phyloP scores from a whole-genome alignment of 2,888 invertebrate genomes.

The Malachius bipustulatus region DNA sequence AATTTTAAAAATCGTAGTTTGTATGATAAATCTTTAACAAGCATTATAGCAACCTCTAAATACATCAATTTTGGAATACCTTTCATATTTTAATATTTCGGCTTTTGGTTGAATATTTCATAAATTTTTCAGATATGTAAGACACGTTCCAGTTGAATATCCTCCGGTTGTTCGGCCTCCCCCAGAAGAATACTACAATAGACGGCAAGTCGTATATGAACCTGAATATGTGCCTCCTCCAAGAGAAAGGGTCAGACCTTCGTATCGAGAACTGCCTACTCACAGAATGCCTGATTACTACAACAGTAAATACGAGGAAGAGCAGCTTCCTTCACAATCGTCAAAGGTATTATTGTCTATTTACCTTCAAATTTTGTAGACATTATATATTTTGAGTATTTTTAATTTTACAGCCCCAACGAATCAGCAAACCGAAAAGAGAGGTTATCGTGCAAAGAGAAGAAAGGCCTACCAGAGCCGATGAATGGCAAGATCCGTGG shows the following conservation, averaged over 20 bases:
- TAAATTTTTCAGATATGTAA: constrained; percentile 23
- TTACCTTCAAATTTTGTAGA: too few species aligned
- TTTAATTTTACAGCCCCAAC: too few species aligned
- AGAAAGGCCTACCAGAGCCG: constrained; percentile 43
- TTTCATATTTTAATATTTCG: not conserved
- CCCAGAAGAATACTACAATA: constrained; percentile 30
- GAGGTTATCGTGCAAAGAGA: constrained; percentile 32
- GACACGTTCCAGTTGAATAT: constrained; percentile 31
- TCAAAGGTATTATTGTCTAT: too few species aligned
- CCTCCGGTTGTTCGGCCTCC: constrained; percentile 21
- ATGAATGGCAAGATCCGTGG: constrained; percentile 96
- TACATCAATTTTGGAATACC: too few species aligned
- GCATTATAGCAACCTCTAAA: too few species aligned
- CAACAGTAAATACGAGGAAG: constrained; percentile 40
- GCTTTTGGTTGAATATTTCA: not conserved
- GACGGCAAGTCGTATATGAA: constrained; percentile 36
- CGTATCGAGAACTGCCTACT: constrained; percentile 42
- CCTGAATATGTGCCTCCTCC: constrained; percentile 31
- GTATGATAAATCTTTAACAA: too few species aligned
- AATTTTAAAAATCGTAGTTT: too few species aligned
- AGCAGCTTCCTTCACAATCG: constrained; percentile 23
- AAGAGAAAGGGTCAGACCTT: constrained; percentile 34
- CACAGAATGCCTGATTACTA: constrained; percentile 45
- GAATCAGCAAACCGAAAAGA: constrained; percentile 4
- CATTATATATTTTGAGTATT: too few species aligned